These are phyloP conservation scores for Cyclura pinguis DNA, from an alignment of 2,797 vertebrate species.

Conservation along the genomic window DNA sequence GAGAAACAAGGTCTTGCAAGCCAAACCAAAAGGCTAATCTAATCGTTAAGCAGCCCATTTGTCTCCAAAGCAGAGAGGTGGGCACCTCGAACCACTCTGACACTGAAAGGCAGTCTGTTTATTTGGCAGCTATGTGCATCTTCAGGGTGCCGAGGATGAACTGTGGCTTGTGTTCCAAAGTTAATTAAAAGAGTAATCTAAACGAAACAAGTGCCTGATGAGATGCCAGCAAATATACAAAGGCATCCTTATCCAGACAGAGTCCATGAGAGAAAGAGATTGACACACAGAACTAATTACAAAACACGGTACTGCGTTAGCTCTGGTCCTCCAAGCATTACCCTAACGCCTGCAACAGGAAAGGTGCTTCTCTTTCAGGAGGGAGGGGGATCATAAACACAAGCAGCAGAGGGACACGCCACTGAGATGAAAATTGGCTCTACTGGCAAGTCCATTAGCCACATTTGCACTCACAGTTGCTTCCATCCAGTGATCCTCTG, in stretches of 20 bases:
- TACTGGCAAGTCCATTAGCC: neutral
- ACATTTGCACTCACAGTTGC: neutral
- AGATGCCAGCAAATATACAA: conserved; percentile 28
- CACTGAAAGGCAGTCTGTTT: conserved; percentile 32
- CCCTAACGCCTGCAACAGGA: neutral
- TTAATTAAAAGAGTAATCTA: conserved; percentile 55
- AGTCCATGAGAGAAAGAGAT: conserved; percentile 34
- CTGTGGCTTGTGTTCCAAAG: conserved; percentile 28
- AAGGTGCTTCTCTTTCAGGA: neutral
- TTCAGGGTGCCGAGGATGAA: conserved; percentile 30
- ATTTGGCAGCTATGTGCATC: conserved; percentile 9
- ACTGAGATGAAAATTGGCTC: neutral
- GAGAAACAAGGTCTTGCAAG: conserved; percentile 18
- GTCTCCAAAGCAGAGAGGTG: neutral
- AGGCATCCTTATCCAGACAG: neutral
- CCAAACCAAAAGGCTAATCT: neutral
- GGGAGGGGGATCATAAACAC: too few relatives aligned
- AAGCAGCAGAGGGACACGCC: neutral
- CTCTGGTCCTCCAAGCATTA: neutral
- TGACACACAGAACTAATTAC: conserved; percentile 50
- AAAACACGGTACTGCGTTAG: conserved; percentile 10
- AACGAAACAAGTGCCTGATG: conserved; percentile 40
- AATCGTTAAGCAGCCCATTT: conserved; percentile 43
- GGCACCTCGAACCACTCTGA: neutral
- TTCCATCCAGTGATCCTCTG: neutral